Percentiles rank a stretch among this genome's conserved stretches.
Evolutionary conservation across 2,888 invertebrate genomes (phyloP).

Genomic region (Omphaloscelis lunosa): DNA sequence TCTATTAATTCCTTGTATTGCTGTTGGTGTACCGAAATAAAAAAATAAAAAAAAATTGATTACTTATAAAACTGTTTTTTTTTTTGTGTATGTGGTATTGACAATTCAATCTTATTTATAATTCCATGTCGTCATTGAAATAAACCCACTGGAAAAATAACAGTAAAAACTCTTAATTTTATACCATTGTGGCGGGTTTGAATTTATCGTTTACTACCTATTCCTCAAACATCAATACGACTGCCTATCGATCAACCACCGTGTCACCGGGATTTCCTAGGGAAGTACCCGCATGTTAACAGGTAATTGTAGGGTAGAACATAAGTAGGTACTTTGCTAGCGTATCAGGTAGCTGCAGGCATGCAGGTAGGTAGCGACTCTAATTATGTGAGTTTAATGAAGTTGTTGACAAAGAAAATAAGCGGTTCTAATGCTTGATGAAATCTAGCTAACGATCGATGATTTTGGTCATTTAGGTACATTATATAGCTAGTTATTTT

Average conservation of each 20-base stretch:
- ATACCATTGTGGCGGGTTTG: not conserved
- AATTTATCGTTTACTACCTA: not conserved
- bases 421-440: not conserved
- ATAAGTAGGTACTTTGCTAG: not conserved
- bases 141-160: not conserved
- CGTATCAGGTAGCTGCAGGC: not conserved
- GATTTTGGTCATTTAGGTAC: not conserved
- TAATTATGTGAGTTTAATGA: slow-evolving; percentile 2
- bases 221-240: slow-evolving; percentile 22
- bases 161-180: not conserved
- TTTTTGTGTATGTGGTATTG: not conserved
- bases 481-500: too few species aligned
- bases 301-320: slow-evolving; percentile 42
- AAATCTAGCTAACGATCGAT: not conserved
- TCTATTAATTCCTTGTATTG: too few species aligned
- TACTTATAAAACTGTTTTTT: too few species aligned
- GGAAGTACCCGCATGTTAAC: slow-evolving; percentile 49
- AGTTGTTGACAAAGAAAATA: slow-evolving; percentile 1
- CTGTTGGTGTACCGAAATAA: too few species aligned
- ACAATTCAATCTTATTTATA: not conserved
- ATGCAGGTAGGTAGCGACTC: slow-evolving; percentile 9
- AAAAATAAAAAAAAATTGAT: too few species aligned
- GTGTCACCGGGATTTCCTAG: slow-evolving; percentile 69
- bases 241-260: slow-evolving; percentile 48
- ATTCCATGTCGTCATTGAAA: too few species aligned